Evolutionary conservation across 2,113 vertebrate species (phyloP).

Genomic region (Tringa solitaria): DNA sequence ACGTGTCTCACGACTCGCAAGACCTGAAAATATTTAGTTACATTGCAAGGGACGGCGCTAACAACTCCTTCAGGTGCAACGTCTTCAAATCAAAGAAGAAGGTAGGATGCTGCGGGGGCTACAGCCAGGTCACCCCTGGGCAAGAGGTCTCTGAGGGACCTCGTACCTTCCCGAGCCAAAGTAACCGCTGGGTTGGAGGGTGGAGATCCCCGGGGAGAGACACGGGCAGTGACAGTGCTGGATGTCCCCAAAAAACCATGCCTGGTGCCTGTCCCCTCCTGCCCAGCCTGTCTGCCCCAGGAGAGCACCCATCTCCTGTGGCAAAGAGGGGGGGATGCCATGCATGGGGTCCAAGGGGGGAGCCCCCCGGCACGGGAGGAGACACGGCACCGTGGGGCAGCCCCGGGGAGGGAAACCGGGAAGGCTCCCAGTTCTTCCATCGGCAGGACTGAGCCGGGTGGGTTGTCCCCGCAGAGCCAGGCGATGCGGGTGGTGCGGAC

Average conservation of each 20-base stretch:
- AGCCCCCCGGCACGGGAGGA: accelerated
- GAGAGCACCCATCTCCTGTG: neutral
- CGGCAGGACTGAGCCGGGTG: accelerated
- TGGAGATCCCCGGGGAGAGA: neutral
- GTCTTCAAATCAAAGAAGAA: slow-evolving; percentile 91
- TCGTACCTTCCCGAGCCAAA: neutral
- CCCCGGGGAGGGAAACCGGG: accelerated
- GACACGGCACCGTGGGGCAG: accelerated
- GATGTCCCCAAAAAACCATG: accelerated
- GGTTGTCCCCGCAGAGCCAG: slow-evolving; percentile 72
- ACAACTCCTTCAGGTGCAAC: slow-evolving; percentile 84
- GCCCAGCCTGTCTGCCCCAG: accelerated
- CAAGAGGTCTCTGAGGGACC: neutral
- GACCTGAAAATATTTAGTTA: slow-evolving; percentile 89
- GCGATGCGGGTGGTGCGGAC: slow-evolving; percentile 85
- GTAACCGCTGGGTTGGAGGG: neutral
- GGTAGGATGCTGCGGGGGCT: slow-evolving; percentile 44
- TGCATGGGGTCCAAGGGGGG: accelerated
- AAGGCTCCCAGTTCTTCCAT: accelerated
- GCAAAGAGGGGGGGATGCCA: accelerated
- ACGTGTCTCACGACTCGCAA: slow-evolving; percentile 83
- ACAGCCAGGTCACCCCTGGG: accelerated
- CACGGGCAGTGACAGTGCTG: accelerated
- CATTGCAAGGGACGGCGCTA: slow-evolving; percentile 82
- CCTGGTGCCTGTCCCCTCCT: neutral